Evolutionary conservation across 2,888 invertebrate genomes (phyloP), one percentile per base, ranked within the genome.

Genomic region (Amphipoea lucens): DNA sequence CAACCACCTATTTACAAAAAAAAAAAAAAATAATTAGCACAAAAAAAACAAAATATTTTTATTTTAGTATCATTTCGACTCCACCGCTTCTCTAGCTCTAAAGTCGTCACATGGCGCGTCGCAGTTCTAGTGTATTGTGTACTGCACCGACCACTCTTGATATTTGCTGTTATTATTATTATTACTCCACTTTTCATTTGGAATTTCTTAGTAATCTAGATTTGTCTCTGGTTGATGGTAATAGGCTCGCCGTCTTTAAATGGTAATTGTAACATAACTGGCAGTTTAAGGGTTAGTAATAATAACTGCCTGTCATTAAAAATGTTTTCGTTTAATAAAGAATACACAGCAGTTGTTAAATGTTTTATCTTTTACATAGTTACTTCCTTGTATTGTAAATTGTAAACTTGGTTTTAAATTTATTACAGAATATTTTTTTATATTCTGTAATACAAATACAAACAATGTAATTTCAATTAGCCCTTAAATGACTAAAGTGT

Each of bases 31-130:
- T 12, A 9, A 17, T 6, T 5, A 5, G 9, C 17, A 23, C 4
- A 23, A 45, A n/a, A 45, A n/a, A 51, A 6, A 36, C 69, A 82
- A 48, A 79, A 85, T 70, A 75, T 74, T 60, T 87, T 74, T 84
- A 90, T 60, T 87, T 74, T 84, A 90, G 67, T 48, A 57, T 7
- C 17, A 87, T 82, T 70, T 81, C 93, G 75, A 87, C 94, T 96
- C 95, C 85, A 92, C 70, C 6, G 70, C 82, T 23, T 45, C 86
- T 88, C 71, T 70, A 93, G 92, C 92, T 91, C 93, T 90, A 91
- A 93, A 95, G 94, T 95, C 95, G 95, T 95, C 95, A 96, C 95
- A 95, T 95, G 95, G 95, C 95, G 93, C 93, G 94, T 95, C 95
- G 94, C 94, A 92, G 92, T 88, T 89, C 94, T 93, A 95, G 94